Conservation (phyloP, 2,888 invertebrate genomes). For the Sympetrum striolatum region DNA sequence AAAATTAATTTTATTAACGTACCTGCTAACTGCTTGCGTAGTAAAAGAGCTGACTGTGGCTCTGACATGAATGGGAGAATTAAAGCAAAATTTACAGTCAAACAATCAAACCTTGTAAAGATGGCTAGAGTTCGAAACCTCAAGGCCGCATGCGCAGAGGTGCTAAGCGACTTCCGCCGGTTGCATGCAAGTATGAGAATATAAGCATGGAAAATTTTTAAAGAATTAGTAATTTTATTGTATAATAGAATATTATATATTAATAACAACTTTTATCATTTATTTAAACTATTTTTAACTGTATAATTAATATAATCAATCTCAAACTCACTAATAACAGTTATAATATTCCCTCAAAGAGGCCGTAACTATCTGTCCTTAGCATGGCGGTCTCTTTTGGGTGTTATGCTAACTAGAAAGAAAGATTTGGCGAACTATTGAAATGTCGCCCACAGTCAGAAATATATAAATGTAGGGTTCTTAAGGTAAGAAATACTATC, state of each 20-base stretch:
- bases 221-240: neutral
- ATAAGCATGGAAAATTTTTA: neutral
- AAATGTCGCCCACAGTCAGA: too few relatives aligned
- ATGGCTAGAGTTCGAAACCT: slow-evolving; percentile 50
- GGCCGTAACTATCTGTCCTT: neutral
- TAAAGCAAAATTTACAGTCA: slow-evolving; percentile 50
- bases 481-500: too few relatives aligned
- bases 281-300: neutral
- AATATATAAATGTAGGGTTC: too few relatives aligned
- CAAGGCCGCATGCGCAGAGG: slow-evolving; percentile 49
- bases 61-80: slow-evolving; percentile 81
- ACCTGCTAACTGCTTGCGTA: slow-evolving; percentile 97
- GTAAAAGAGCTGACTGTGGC: slow-evolving; percentile 92
- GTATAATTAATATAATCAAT: neutral
- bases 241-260: neutral
- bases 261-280: neutral
- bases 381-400: neutral
- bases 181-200: slow-evolving; percentile 24
- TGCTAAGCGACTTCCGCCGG: slow-evolving; percentile 45
- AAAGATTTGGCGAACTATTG: neutral
- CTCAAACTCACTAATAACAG: neutral
- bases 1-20: slow-evolving; percentile 58
- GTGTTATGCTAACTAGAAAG: neutral
- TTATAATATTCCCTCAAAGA: neutral
- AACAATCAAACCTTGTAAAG: slow-evolving; percentile 50